Percentiles rank a stretch among this genome's conserved stretches.
These are phyloP conservation scores for Acromyrmex echinatior DNA, from an alignment of 1,140 invertebrate species.

Conservation along the genomic window DNA sequence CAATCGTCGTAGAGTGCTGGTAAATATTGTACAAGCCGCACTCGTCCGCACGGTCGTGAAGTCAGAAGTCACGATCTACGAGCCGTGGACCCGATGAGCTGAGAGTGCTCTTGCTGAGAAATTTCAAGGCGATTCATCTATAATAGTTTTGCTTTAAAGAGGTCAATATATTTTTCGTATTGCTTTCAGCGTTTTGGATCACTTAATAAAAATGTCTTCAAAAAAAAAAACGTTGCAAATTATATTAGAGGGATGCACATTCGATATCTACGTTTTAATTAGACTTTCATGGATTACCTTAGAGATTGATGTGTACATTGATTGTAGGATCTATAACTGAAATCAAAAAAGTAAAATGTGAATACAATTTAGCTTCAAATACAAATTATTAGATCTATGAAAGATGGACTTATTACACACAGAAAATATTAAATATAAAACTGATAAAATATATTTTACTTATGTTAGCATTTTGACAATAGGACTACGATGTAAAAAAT, in stretches of 20 bases:
- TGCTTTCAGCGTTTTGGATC: neutral
- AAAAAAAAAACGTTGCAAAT: neutral
- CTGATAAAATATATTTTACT: too few species aligned
- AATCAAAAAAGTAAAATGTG: neutral
- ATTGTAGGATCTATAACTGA: neutral
- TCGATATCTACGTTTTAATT: neutral
- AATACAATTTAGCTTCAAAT: neutral
- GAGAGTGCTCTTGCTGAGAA: slow-evolving; percentile 2
- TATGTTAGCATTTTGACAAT: too few species aligned
- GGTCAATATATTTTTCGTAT: neutral
- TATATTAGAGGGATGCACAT: neutral
- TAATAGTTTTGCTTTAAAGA: neutral
- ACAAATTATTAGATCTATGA: neutral
- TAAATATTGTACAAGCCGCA: slow-evolving; percentile 58
- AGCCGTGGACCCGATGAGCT: slow-evolving; percentile 23
- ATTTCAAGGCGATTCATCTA: neutral
- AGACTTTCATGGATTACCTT: neutral
- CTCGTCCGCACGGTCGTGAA: slow-evolving; percentile 27
- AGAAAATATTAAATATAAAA: too few species aligned
- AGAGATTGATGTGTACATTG: neutral
- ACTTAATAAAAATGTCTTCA: neutral
- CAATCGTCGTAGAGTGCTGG: slow-evolving; percentile 56
- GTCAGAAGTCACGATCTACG: slow-evolving; percentile 21
- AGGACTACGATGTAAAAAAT: too few species aligned
- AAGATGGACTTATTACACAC: too few species aligned